Conservation (phyloP, 64 coral and sea anemone species). For the Orbicella faveolata region DNA sequence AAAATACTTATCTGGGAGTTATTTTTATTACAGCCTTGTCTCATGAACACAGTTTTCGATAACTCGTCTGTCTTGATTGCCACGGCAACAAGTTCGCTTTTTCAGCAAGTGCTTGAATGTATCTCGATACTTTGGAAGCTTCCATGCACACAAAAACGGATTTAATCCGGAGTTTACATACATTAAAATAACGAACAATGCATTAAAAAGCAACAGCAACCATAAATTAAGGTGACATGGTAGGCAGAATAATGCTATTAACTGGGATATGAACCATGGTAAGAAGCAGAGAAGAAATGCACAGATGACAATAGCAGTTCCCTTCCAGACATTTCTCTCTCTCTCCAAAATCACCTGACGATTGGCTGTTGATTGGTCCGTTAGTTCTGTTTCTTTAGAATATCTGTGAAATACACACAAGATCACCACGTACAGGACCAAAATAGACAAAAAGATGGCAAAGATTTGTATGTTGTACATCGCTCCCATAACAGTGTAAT, state of each 20-base stretch:
- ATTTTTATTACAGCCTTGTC: neutral
- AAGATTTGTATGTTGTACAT: neutral
- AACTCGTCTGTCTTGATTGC: neutral
- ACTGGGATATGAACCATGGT: neutral
- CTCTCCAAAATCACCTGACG: neutral
- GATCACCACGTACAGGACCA: neutral
- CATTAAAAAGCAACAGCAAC: neutral
- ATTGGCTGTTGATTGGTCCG: neutral
- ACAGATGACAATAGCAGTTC: neutral
- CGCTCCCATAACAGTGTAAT: neutral
- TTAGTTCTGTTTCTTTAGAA: neutral
- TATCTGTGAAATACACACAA: neutral
- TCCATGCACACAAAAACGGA: conserved; percentile 2
- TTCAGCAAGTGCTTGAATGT: neutral
- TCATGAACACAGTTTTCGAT: neutral
- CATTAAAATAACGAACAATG: neutral
- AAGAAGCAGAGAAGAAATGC: neutral
- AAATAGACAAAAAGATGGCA: neutral
- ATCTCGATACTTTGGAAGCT: conserved; percentile 21
- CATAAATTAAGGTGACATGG: neutral
- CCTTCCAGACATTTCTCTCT: neutral
- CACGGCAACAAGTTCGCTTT: neutral
- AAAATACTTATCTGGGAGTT: no score
- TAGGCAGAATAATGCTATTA: no score
- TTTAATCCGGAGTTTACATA: conserved; percentile 4